Evolutionary conservation across 2,797 vertebrate species (phyloP).

Genomic region (Poliocrania exsul): DNA sequence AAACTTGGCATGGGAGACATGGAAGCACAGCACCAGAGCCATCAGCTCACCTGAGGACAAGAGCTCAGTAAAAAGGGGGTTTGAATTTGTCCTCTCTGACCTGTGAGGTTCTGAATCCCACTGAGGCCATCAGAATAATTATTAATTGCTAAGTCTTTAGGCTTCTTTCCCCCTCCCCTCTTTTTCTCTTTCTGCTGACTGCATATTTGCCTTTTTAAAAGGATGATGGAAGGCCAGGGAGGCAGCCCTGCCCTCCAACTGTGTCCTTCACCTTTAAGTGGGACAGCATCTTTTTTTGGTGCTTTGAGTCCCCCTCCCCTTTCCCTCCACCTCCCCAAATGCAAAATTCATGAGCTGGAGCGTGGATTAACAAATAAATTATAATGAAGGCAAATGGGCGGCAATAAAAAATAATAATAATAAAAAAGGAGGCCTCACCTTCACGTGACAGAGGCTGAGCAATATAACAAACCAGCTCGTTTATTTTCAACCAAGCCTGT

Average conservation of each 20-base stretch:
- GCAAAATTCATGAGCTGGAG: constrained; percentile 75
- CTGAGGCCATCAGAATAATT: constrained; percentile 72
- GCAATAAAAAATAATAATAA: constrained; percentile 70
- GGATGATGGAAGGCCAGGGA: constrained; percentile 62
- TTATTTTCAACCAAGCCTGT: constrained; percentile 56
- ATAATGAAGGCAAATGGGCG: constrained; percentile 67
- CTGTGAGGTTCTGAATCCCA: constrained; percentile 48
- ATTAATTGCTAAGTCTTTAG: constrained; percentile 77
- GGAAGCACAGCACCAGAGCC: background rate
- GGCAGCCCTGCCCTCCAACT: constrained; percentile 33
- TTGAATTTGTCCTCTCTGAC: constrained; percentile 78
- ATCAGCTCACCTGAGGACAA: constrained; percentile 61
- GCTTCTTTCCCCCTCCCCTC: background rate
- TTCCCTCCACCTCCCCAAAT: constrained; percentile 32
- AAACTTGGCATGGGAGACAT: constrained; percentile 53
- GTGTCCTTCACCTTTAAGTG: constrained; percentile 68
- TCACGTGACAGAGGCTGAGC: constrained; percentile 60
- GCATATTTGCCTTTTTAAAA: constrained; percentile 74
- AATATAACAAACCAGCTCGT: constrained; percentile 59
- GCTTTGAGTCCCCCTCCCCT: constrained; percentile 9
- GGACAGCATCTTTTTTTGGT: constrained; percentile 30
- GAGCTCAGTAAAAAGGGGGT: constrained; percentile 77
- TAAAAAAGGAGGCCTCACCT: constrained; percentile 68
- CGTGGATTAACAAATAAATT: constrained; percentile 76
- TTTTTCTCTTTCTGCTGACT: constrained; percentile 71